phyloP scores from a whole-genome alignment of 1,140 invertebrate genomes.

The Drosophila pallidifrons region DNA sequence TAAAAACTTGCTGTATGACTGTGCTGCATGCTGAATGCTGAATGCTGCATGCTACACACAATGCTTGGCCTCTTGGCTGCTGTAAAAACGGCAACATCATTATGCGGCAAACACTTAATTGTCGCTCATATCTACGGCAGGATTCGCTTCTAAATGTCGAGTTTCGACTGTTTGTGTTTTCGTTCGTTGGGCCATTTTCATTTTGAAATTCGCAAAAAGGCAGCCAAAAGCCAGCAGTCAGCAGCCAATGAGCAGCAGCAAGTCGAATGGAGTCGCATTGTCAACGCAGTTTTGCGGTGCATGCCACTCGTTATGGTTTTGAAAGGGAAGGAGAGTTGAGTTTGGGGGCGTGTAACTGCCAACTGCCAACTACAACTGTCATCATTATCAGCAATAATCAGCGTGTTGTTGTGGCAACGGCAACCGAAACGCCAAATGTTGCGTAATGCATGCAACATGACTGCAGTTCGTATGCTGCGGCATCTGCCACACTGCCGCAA shows the following conservation, averaged over 20 bases:
- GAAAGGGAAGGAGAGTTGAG: background rate
- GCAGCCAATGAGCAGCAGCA: background rate
- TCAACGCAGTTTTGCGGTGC: slow-evolving; percentile 32
- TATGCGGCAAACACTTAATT: slow-evolving; percentile 82
- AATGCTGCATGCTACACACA: slow-evolving; percentile 19
- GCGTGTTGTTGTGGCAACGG: slow-evolving; percentile 56
- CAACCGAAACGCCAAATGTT: slow-evolving; percentile 61
- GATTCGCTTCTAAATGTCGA: slow-evolving; percentile 19
- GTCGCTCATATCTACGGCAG: slow-evolving; percentile 75
- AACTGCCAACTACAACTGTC: slow-evolving; percentile 48
- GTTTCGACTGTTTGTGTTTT: slow-evolving; percentile 43
- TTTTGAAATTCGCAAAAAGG: slow-evolving; percentile 62
- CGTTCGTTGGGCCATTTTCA: slow-evolving; percentile 57
- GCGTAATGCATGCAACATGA: slow-evolving; percentile 76
- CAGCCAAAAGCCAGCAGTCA: background rate
- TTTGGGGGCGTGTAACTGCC: slow-evolving; percentile 18
- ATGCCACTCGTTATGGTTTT: slow-evolving; percentile 44
- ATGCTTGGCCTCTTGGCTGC: slow-evolving; percentile 6
- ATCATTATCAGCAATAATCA: slow-evolving; percentile 76
- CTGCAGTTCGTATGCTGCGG: slow-evolving; percentile 64
- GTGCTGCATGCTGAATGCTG: slow-evolving; percentile 29
- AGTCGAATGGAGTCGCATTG: slow-evolving; percentile 36
- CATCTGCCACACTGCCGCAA: slow-evolving; percentile 5
- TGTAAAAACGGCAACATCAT: slow-evolving; percentile 77
- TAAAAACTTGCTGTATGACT: slow-evolving; percentile 62